Evolutionary conservation across 2,888 invertebrate genomes (phyloP), one percentile per base, ranked within the genome.

Genomic region (Dynastes hyllus): DNA sequence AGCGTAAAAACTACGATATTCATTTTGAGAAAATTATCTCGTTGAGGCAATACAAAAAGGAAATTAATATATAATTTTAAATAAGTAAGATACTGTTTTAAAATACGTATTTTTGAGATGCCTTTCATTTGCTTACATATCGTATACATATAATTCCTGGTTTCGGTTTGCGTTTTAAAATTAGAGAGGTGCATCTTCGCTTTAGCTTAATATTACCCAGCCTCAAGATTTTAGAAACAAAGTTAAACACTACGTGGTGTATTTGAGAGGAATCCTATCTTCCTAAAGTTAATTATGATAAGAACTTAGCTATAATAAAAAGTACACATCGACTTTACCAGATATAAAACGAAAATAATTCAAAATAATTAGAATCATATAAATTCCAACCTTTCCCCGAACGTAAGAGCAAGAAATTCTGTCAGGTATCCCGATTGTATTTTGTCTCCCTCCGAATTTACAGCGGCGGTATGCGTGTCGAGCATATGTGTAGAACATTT

Each of bases 341-440:
- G 22, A 61, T 53, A 61, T 73, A 75, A 61, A 61, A 27, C 27
- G 9, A 58, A 75, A 58, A 75, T 61, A 61, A 75, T 61, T 75
- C 73, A 13, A 61, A 71, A 75, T 75, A 75, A 75, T 75, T 75
- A 75, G 73, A 75, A 40, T 75, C 61, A 75, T 58, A 75, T 61
- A 75, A 61, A 75, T 75, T 75, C 73, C 69, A 53, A 51, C 69
- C 29, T 51, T 58, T 22, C 51, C 29, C 29, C 51, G 51, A 50
- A 69, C 29, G 69, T 66, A 11, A 66, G 22, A 53, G 69, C 51
- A 69, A 50, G 50, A 69, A 69, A 69, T 51, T 69, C 50, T 69
- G 69, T 66, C 66, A 66, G 40, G 66, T 51, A 69, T 69, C 11
- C 29, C 69, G 51, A 69, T 69, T 69, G 51, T 69, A 51, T 69